Base-by-base conservation (phyloP, 1,140 invertebrate species). In the Goniozus legneri region DNA sequence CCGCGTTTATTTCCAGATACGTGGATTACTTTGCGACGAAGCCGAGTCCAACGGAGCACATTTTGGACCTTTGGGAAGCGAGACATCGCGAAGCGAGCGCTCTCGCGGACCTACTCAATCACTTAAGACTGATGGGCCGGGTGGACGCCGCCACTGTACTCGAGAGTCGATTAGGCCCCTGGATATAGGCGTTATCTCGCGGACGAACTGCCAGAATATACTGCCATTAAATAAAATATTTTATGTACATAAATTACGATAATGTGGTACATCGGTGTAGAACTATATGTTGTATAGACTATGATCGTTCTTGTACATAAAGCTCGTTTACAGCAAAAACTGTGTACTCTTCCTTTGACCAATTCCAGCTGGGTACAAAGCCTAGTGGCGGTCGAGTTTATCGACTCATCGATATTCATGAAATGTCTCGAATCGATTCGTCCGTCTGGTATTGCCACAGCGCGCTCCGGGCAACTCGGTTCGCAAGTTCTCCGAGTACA, bases 1-100 rank as follows among this genome's bases (percentile, higher is more conserved):
- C 4, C n/a, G n/a, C n/a, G n/a, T 47, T 34, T 47, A 20, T 35
- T 20, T 72, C 27, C 70, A 87, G 86, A 65, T 96, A 97, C 71
- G 93, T 95, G 35, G 94, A 95, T 66, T 97, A 92, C 79, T 96
- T 97, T 69, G 93, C 94, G 31, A 95, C 92, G 30, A 96, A 97
- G 76, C 83, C 86, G 47, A 96, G 92, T 58, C 95, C 95, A 8
- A 97, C 94, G 15, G 94, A 97, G 63, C 89, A 92, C 70, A 95
- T 97, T 57, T 77, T 97, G 47, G 92, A 96, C 71, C 73, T 98
- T 49, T 98, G 94, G 95, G 94, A 97, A 74, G 93, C 93, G 32
- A 80, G 92, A 39, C 89, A 95, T 66, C 80, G 91, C 39, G 88
- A 91, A 53, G 84, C 90, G 22, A 87, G 87, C 22, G 91, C 93